A percentile compares a stretch with the other conserved stretches of the same genome.
Conservation (phyloP, 1,140 invertebrate species). For the Aphelinus certus region DNA sequence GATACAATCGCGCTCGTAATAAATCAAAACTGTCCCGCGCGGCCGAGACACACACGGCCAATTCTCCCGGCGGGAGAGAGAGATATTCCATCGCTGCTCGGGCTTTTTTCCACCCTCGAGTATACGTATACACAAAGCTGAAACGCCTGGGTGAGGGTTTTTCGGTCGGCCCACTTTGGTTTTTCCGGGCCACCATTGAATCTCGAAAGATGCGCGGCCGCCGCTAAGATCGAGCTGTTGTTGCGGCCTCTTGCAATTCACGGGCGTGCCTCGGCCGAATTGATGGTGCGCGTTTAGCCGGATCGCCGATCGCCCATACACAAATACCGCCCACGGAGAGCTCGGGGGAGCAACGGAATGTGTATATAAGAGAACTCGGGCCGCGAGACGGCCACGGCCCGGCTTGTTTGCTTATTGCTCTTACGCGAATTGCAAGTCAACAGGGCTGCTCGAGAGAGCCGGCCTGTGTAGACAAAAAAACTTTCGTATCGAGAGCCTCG, state of each 20-base stretch:
- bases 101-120: too few species aligned
- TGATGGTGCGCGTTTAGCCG: constrained; percentile 53
- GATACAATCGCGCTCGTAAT: constrained; percentile 28
- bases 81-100: too few species aligned
- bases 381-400: not conserved
- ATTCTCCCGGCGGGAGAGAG: too few species aligned
- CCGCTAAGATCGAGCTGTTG: too few species aligned
- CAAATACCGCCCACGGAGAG: too few species aligned
- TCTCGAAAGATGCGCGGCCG: too few species aligned
- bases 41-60: not conserved
- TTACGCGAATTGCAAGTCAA: not conserved
- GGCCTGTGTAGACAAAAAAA: not conserved
- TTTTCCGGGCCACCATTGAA: too few species aligned
- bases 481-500: not conserved
- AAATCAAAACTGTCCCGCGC: constrained; percentile 27
- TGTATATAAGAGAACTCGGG: constrained; percentile 11
- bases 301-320: constrained; percentile 45
- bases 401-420: not conserved
- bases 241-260: constrained; percentile 37
- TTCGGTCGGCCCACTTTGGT: too few species aligned
- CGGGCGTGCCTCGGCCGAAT: constrained; percentile 40
- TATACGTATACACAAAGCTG: too few species aligned
- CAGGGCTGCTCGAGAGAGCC: not conserved
- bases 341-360: not conserved
- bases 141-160: too few species aligned